These are phyloP conservation scores for Patiria miniata DNA, from an alignment of 35 echinoderm and acorn worm species.

Conservation along the genomic window DNA sequence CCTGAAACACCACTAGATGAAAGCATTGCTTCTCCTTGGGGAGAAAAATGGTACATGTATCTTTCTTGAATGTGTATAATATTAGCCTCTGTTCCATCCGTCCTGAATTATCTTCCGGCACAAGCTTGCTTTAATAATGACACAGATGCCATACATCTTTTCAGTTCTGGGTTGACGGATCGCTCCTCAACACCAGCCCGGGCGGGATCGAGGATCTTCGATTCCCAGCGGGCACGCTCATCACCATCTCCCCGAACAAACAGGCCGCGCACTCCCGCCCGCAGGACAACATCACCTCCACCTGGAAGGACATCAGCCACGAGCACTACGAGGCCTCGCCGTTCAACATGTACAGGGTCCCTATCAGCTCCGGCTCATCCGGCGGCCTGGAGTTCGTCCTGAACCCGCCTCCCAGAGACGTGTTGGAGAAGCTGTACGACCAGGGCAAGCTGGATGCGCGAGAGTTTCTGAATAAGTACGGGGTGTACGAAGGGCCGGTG, in stretches of 20 bases:
- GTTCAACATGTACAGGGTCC: constrained; percentile 66
- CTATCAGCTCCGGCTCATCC: not conserved
- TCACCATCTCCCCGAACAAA: constrained; percentile 65
- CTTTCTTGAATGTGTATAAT: too few relatives aligned
- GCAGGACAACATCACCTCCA: constrained; percentile 61
- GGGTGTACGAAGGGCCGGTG: constrained; percentile 44
- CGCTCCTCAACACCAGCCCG: not conserved
- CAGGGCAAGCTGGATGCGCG: constrained; percentile 49
- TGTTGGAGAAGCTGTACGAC: constrained; percentile 24
- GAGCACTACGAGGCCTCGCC: constrained; percentile 52
- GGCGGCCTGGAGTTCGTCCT: constrained; percentile 27
- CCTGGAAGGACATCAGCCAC: constrained; percentile 64
- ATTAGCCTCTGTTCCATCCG: too few relatives aligned
- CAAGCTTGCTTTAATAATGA: too few relatives aligned
- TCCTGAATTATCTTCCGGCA: too few relatives aligned
- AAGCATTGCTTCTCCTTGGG: too few relatives aligned
- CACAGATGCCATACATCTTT: too few relatives aligned
- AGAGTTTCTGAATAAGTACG: constrained; percentile 48
- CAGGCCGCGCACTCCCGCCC: constrained; percentile 40
- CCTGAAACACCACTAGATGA: not conserved
- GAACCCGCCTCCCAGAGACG: constrained; percentile 42
- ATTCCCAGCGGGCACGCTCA: constrained; percentile 53
- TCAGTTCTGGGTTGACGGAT: constrained; percentile 56
- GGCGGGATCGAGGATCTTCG: constrained; percentile 35
- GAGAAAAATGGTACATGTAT: too few relatives aligned